phyloP scores from a whole-genome alignment of 2,113 vertebrate genomes.

The Callochromis pleurospilus region DNA sequence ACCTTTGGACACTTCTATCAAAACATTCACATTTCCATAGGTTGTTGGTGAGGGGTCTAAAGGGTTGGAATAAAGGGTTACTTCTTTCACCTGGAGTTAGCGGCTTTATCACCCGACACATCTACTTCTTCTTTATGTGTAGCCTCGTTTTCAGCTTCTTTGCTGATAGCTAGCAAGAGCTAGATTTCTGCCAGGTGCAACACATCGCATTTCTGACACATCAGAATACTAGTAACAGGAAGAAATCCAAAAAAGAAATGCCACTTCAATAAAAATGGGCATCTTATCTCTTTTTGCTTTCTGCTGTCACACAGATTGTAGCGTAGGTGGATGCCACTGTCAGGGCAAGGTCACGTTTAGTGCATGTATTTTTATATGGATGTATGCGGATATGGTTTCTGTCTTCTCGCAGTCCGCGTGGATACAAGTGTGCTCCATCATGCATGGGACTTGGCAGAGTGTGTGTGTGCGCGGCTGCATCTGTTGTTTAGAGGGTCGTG shows the following conservation, averaged over 20 bases:
- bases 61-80: neutral
- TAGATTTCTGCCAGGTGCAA: neutral
- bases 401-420: neutral
- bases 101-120: neutral
- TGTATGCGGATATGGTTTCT: constrained; percentile 4
- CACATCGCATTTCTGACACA: neutral
- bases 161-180: neutral
- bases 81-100: neutral
- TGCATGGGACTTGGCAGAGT: constrained; percentile 8
- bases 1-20: neutral
- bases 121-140: neutral
- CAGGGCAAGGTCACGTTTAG: constrained; percentile 39
- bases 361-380: constrained; percentile 13
- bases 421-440: neutral
- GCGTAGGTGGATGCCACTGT: constrained; percentile 47
- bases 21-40: neutral
- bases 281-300: constrained; percentile 6
- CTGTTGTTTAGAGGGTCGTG: constrained; percentile 55
- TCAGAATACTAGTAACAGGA: neutral
- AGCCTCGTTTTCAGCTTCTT: neutral
- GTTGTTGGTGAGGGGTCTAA: neutral
- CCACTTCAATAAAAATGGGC: constrained; percentile 2
- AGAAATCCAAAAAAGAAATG: constrained; percentile 6
- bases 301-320: constrained; percentile 51
- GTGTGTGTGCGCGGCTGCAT: constrained; percentile 29